phyloP scores from a whole-genome alignment of 2,888 invertebrate genomes.

The Strigamia maritima region DNA sequence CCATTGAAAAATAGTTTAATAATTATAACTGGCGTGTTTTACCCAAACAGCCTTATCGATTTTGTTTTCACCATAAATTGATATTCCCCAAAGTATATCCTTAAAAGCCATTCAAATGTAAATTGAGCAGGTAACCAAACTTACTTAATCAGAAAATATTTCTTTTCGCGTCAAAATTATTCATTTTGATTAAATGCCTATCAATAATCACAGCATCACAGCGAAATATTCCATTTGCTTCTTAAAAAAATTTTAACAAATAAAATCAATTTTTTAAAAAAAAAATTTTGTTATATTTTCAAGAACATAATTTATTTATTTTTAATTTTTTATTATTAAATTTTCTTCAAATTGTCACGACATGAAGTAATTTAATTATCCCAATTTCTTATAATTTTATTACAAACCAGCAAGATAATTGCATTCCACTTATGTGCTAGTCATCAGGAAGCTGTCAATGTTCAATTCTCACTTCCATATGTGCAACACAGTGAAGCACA shows the following conservation, averaged over 20 bases:
- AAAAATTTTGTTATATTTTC: too few relatives aligned
- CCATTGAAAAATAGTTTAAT: background rate
- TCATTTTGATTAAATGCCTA: background rate
- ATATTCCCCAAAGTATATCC: background rate
- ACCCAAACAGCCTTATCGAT: background rate
- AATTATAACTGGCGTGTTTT: background rate
- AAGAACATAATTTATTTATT: too few relatives aligned
- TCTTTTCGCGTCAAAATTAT: background rate
- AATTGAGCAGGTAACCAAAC: slow-evolving; percentile 1
- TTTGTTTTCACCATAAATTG: background rate
- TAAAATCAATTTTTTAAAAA: background rate
- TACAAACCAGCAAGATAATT: background rate
- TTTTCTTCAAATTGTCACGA: background rate
- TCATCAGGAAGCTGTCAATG: background rate
- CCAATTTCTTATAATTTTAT: background rate
- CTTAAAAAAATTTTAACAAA: background rate
- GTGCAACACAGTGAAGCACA: slow-evolving; percentile 7
- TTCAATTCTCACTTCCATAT: background rate
- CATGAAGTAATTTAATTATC: background rate
- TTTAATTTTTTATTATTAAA: background rate
- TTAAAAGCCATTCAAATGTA: slow-evolving; percentile 28
- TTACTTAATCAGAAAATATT: background rate
- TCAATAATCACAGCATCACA: background rate
- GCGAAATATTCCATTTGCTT: background rate
- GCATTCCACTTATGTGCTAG: background rate